Conservation (phyloP, 1,140 invertebrate genomes). For the Heliconius nattereri region DNA sequence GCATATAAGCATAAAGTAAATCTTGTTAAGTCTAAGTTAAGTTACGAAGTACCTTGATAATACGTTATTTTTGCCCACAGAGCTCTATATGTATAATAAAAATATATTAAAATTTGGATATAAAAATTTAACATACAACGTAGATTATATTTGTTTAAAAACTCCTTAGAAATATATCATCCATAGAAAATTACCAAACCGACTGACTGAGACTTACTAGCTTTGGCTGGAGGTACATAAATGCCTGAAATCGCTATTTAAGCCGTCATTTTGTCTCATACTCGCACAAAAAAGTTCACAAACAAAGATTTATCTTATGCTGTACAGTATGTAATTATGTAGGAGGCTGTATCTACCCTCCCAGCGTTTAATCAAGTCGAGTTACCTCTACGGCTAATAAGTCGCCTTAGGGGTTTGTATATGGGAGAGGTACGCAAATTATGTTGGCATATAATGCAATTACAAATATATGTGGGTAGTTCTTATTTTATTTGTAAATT, state of each 20-base stretch:
- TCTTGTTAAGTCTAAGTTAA: too few relatives aligned
- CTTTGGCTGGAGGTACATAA: neutral
- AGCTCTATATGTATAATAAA: too few relatives aligned
- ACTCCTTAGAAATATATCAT: too few relatives aligned
- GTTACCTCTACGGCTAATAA: constrained; percentile 27
- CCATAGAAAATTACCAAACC: neutral
- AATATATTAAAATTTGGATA: too few relatives aligned
- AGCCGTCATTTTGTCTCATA: constrained; percentile 5
- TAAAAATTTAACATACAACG: too few relatives aligned
- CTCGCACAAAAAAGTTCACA: neutral
- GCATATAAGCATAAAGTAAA: too few relatives aligned
- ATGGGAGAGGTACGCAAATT: constrained; percentile 7
- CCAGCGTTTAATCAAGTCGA: constrained; percentile 29
- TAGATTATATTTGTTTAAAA: too few relatives aligned
- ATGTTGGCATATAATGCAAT: constrained; percentile 3
- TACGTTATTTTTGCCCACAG: too few relatives aligned
- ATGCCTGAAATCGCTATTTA: neutral
- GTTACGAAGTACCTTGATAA: too few relatives aligned
- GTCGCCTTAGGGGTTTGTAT: constrained; percentile 20
- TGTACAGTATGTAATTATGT: constrained; percentile 16
- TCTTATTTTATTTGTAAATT: neutral
- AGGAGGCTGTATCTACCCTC: constrained; percentile 19
- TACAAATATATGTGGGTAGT: neutral
- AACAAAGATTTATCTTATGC: constrained; percentile 8
- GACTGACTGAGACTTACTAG: neutral